Percentiles rank a stretch among this genome's conserved stretches.
phyloP scores from a whole-genome alignment of 2,888 invertebrate species.

The Spatulosminthurus flaviceps region DNA sequence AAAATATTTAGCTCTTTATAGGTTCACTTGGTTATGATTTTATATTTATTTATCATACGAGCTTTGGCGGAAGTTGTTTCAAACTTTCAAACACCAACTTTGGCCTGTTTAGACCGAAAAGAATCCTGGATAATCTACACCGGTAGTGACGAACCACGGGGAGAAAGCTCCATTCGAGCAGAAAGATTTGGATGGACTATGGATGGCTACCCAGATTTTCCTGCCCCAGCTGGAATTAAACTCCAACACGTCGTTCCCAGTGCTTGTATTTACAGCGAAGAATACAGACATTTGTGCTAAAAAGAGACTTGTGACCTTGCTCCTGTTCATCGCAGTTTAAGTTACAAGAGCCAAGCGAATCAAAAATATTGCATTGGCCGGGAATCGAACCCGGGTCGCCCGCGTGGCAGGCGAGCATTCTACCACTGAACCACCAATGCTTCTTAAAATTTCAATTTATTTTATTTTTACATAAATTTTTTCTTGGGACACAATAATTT shows the following conservation, averaged over 20 bases:
- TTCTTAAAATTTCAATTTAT: background rate
- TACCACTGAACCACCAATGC: constrained; percentile 18
- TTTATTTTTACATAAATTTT: too few species aligned
- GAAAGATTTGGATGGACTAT: background rate
- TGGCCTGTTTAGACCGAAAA: background rate
- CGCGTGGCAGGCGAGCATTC: constrained; percentile 18
- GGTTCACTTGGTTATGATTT: too few species aligned
- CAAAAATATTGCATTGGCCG: constrained; percentile 6
- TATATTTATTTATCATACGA: too few species aligned
- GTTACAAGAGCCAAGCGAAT: background rate
- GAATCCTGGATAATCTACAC: background rate
- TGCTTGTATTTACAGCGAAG: background rate
- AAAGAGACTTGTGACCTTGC: background rate
- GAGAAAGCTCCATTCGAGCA: background rate
- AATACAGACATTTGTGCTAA: background rate
- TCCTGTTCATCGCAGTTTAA: background rate
- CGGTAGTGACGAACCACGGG: background rate
- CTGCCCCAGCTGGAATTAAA: background rate
- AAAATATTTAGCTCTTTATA: too few species aligned
- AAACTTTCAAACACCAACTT: background rate
- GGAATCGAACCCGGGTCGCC: constrained; percentile 18
- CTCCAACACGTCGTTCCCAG: background rate
- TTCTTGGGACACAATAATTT: background rate
- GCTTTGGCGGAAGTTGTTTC: background rate
- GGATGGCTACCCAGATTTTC: background rate